These are phyloP conservation scores for Diorhabda elongata DNA, from an alignment of 1,140 invertebrate species.

Conservation along the genomic window DNA sequence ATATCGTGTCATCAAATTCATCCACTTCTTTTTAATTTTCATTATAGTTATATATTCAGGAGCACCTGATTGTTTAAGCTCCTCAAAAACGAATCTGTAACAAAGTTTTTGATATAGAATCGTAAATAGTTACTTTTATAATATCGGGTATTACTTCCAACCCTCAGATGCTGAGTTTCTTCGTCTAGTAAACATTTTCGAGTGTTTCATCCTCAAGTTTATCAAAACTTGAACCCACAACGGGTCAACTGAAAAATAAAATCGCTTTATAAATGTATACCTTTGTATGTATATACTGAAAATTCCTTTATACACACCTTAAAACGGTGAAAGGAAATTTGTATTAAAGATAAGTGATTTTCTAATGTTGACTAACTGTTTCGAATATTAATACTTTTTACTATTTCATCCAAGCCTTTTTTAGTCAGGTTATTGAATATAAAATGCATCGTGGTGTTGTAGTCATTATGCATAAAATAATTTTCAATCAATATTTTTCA, in stretches of 20 bases:
- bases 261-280: background rate
- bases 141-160: constrained; percentile 24
- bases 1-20: constrained; percentile 33
- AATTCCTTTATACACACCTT: constrained; percentile 3
- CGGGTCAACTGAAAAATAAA: constrained; percentile 25
- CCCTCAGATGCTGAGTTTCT: constrained; percentile 27
- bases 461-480: background rate
- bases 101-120: background rate
- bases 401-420: background rate
- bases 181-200: constrained; percentile 28
- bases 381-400: background rate
- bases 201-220: constrained; percentile 32
- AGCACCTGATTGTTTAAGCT: constrained; percentile 29
- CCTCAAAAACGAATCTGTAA: constrained; percentile 24
- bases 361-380: background rate
- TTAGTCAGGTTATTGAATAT: background rate
- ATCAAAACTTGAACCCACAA: constrained; percentile 32
- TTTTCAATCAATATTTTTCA: background rate
- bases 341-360: background rate
- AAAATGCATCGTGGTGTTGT: background rate
- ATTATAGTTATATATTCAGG: constrained; percentile 22
- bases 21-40: constrained; percentile 34
- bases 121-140: background rate
- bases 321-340: constrained; percentile 6
- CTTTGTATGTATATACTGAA: background rate